These are phyloP conservation scores for Platygyra sinensis DNA, from an alignment of 64 coral and sea anemone genomes.

Conservation along the genomic window DNA sequence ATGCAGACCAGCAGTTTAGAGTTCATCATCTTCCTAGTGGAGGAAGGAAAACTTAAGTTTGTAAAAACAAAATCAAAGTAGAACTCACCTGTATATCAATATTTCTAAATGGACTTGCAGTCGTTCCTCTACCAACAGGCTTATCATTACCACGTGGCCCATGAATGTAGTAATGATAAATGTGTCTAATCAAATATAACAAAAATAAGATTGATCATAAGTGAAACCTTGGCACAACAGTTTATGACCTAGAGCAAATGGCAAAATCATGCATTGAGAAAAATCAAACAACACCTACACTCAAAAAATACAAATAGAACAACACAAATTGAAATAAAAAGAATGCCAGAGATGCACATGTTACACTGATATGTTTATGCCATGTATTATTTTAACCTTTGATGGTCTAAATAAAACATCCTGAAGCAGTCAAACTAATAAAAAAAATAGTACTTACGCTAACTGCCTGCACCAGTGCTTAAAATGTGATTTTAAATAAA, in stretches of 20 bases:
- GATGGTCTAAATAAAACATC: no score
- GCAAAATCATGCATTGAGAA: no score
- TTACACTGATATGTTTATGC: no score
- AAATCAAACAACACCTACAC: no score
- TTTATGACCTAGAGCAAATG: no score
- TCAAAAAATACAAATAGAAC: no score
- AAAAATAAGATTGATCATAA: neutral
- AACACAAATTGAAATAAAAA: no score
- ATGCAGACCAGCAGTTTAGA: no score
- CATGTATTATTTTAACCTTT: no score
- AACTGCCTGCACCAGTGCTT: constrained; percentile 88
- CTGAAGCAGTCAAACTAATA: neutral
- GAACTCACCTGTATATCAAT: constrained; percentile 91
- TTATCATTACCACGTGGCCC: constrained; percentile 91
- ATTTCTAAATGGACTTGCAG: constrained; percentile 79
- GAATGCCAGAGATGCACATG: no score
- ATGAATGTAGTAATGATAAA: constrained; percentile 99
- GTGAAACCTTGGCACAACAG: no score
- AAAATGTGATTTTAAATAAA: constrained; percentile 89
- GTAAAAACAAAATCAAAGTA: neutral
- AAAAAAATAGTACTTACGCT: constrained; percentile 67
- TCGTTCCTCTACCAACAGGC: constrained; percentile 31
- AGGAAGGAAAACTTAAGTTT: neutral
- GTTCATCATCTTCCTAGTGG: no score
- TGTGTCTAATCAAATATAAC: constrained; percentile 63